Conservation (phyloP, 2,113 vertebrate species). For the Microcebus ravelobensis region DNA sequence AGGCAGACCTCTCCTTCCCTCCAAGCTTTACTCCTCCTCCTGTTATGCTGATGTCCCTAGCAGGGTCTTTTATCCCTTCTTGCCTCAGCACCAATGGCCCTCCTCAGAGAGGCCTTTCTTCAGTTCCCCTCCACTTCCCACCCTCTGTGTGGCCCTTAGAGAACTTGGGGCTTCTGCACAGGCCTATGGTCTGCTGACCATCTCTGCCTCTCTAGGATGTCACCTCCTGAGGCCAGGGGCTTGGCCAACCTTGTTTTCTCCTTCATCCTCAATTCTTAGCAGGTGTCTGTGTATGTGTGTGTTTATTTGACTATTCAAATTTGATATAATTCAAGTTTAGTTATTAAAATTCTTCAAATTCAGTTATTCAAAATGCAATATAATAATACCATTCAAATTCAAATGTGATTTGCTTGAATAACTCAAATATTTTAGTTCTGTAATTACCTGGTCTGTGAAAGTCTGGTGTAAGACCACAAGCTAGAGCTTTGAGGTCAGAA, state of each 20-base stretch:
- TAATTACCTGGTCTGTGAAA: not conserved
- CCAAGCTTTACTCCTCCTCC: not conserved
- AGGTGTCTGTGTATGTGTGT: not conserved
- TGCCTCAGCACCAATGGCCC: rapidly evolving
- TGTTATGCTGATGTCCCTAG: not conserved
- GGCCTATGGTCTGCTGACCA: not conserved
- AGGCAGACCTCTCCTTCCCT: not conserved
- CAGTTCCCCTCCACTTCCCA: rapidly evolving
- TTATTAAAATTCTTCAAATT: conserved; percentile 15
- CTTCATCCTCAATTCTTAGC: not conserved
- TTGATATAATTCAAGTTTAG: conserved; percentile 18
- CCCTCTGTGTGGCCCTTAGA: not conserved
- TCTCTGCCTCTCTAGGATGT: not conserved
- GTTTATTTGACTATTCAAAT: not conserved
- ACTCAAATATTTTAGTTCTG: not conserved
- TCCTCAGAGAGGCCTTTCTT: not conserved
- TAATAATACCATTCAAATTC: not conserved
- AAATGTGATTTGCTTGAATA: not conserved
- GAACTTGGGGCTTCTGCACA: not conserved
- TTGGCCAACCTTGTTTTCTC: not conserved
- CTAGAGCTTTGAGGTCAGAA: not conserved
- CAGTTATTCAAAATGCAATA: not conserved
- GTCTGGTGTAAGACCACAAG: not conserved
- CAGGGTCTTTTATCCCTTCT: not conserved
- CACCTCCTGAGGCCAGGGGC: not conserved